Base-by-base conservation (phyloP, 2,113 vertebrate genomes). In the Pimephales promelas region DNA sequence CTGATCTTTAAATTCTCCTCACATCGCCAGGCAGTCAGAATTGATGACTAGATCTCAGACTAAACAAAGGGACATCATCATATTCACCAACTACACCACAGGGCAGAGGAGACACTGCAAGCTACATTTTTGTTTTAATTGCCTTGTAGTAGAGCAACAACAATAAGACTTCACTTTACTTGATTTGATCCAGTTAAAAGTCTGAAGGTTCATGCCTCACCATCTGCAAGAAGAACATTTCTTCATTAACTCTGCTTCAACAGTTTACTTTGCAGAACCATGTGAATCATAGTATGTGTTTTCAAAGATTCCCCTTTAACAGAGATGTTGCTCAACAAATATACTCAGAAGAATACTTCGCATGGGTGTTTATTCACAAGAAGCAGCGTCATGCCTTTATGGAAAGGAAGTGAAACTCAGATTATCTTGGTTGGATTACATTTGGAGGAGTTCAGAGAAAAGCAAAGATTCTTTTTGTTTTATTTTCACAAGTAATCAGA, bases 261-360 rank as follows among this genome's bases (percentile, higher is more conserved):
- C 24, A 56, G 52, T 75, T 16, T 28, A 22, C 10, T 36, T 40
- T 22, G 24, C 22, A 57, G 11, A 57, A 6, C 11, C 5, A n/a
- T 76, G 11, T 24, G 11, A 57, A 59, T 77, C 68, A 72, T 47
- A 45, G 68, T n/a, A 45, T 16, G 11, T 11, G 59, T 77, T 31
- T n/a, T 34, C 10, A 77, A 57, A 57, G 7, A 28, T 77, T 31
- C 22, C 40, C 6, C 6, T 18, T 13, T 36, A 49, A 36, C 10
- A 57, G 31, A 76, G 73, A 57, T 57, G 3, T 76, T 56, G 49
- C 28, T 76, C 49, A 76, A 56, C 52, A 57, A 34, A 75, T 31
- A 52, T 13, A 22, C 18, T 8, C 52, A 3, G 18, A 54, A 2
- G 52, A 45, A 13, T 24, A 26, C 57, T 26, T 26, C 57, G 22